phyloP scores from a whole-genome alignment of 2,113 vertebrate species.

The Tylochromis polylepis region DNA sequence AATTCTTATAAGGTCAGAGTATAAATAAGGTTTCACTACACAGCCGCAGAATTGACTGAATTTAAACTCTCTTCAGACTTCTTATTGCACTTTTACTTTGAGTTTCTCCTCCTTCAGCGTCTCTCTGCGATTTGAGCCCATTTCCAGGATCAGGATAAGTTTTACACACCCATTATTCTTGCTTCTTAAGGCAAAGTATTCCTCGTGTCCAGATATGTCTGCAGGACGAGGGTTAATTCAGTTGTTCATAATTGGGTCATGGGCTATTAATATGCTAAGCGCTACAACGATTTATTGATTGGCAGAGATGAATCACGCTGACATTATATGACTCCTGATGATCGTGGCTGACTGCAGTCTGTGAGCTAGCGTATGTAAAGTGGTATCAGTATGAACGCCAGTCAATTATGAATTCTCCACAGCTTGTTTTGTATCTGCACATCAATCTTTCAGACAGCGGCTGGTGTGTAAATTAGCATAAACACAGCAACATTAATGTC shows the following conservation, averaged over 20 bases:
- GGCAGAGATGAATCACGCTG: background rate
- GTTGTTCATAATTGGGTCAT: background rate
- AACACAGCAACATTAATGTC: background rate
- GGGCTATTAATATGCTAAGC: background rate
- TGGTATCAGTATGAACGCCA: background rate
- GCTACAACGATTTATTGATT: background rate
- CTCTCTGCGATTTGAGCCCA: rapidly evolving
- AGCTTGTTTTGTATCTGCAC: background rate
- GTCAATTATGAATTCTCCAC: background rate
- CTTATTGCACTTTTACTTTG: background rate
- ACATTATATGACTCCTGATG: background rate
- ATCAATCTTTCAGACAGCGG: background rate
- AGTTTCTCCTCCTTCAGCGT: background rate
- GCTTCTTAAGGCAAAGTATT: background rate
- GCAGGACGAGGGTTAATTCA: background rate
- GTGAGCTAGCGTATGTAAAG: background rate
- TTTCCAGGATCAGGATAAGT: background rate
- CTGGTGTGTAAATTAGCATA: background rate
- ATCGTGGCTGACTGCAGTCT: background rate
- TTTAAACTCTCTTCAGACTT: background rate
- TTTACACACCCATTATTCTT: background rate
- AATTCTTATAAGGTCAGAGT: background rate
- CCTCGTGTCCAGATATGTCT: rapidly evolving
- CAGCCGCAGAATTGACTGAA: background rate
- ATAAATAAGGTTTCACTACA: background rate